Base-by-base conservation (phyloP, 2,797 vertebrate genomes). In the Emydoidea blandingii region DNA sequence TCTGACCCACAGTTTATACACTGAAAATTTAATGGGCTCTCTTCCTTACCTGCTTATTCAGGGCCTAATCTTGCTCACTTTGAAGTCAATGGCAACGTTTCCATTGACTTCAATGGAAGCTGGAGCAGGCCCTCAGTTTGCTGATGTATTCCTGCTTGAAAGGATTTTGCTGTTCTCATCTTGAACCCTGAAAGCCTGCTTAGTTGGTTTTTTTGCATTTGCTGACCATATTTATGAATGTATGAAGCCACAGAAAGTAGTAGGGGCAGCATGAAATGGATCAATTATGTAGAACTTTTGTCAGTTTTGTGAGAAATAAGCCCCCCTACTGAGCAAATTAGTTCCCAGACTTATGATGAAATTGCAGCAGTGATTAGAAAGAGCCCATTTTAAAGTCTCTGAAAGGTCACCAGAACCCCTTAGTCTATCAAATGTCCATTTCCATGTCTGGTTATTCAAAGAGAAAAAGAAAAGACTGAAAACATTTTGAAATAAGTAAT, bases 401-500 rank as follows among this genome's bases (percentile, higher is more conserved):
- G 11, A 86, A 92, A 78, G 8, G n/a, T 44, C 1, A 0, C 29
- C 91, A 90, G 50, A 41, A 79, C 15, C 5, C 37, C 23, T 85
- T 76, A 18, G 8, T 72, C 85, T 92, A 16, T n/a, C 15, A 47
- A 90, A 79, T 65, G 81, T 3, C 41, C 0, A 74, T 93, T 86
- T 92, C 74, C 72, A 92, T 56, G 19, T 25, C 8, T 57, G 87
- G 49, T 15, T 87, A 62, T 91, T 49, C 6, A 96, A 91, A 96
- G 62, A 86, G 41, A 57, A 83, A 83, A 93, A 83, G 49, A 14
- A 65, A 89, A 80, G 50, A 79, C 29, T 65, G 37, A 81, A 59
- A 95, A 62, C 82, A 91, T 86, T 86, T 79, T 74, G 65, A 95
- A 96, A 92, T 53, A 86, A 94, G 79, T 44, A 54, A 76, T 59